Evolutionary conservation across 2,797 vertebrate species (phyloP).

Genomic region (Erithacus rubecula): DNA sequence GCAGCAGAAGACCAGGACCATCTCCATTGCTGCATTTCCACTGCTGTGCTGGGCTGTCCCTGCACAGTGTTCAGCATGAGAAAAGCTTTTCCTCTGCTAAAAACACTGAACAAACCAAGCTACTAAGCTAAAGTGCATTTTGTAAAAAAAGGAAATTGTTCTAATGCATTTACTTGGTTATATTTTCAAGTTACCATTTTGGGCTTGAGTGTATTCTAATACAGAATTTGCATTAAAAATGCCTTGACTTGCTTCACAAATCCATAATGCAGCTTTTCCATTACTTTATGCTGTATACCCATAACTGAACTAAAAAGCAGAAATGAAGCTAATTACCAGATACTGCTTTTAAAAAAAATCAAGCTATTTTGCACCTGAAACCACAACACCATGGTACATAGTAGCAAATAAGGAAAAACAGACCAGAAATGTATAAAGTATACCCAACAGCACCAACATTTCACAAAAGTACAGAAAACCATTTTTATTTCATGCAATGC

Average conservation of each 20-base stretch:
- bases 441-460: background rate
- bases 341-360: background rate
- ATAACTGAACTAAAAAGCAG: background rate
- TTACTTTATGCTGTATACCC: background rate
- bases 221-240: background rate
- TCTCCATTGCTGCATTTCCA: background rate
- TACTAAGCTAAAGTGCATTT: background rate
- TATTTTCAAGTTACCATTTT: background rate
- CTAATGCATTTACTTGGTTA: background rate
- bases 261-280: background rate
- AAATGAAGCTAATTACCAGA: background rate
- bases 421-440: background rate
- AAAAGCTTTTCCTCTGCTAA: background rate
- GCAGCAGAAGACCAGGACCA: background rate
- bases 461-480: background rate
- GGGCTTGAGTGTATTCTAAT: background rate
- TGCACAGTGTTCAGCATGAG: background rate
- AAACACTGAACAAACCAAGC: background rate
- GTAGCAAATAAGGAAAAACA: background rate
- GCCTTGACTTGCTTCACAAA: background rate
- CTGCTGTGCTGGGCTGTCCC: background rate
- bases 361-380: background rate
- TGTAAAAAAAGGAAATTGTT: background rate
- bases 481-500: conserved; percentile 2
- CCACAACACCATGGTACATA: background rate